Evolutionary conservation across 1,140 invertebrate species (phyloP).

Genomic region (Drosophila ogumai): DNA sequence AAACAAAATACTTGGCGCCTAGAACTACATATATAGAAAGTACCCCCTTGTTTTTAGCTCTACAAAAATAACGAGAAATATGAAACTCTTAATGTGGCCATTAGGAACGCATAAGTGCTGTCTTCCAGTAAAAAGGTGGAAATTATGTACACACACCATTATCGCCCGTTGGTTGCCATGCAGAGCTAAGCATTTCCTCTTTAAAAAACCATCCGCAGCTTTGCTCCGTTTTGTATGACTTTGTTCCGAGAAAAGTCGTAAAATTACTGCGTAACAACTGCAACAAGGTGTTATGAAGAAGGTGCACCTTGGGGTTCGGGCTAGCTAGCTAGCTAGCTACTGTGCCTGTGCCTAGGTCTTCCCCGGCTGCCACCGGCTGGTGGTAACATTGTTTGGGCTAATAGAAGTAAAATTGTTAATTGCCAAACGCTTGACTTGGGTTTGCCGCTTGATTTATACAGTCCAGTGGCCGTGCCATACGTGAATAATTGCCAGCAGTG

Average conservation of each 20-base stretch:
- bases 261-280: slow-evolving; percentile 84
- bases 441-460: slow-evolving; percentile 72
- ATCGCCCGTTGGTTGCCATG: slow-evolving; percentile 62
- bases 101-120: slow-evolving; percentile 34
- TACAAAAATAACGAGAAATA: slow-evolving; percentile 19
- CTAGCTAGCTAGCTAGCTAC: not conserved
- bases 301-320: slow-evolving; percentile 39
- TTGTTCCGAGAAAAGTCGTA: slow-evolving; percentile 81
- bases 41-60: not conserved
- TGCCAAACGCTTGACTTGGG: slow-evolving; percentile 77
- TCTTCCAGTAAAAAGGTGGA: slow-evolving; percentile 44
- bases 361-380: slow-evolving; percentile 46
- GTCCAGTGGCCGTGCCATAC: slow-evolving; percentile 23
- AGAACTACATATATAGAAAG: not conserved
- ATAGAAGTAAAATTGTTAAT: slow-evolving; percentile 84
- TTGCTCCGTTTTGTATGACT: slow-evolving; percentile 81
- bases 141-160: slow-evolving; percentile 69
- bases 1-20: slow-evolving; percentile 11
- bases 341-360: not conserved
- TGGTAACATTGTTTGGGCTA: slow-evolving; percentile 79
- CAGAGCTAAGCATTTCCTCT: slow-evolving; percentile 39
- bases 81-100: slow-evolving; percentile 34
- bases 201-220: slow-evolving; percentile 50
- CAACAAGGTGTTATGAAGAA: slow-evolving; percentile 82
- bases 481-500: slow-evolving; percentile 30